These are phyloP conservation scores for Lophotis ruficrista DNA, from an alignment of 2,113 vertebrate genomes.

Conservation along the genomic window DNA sequence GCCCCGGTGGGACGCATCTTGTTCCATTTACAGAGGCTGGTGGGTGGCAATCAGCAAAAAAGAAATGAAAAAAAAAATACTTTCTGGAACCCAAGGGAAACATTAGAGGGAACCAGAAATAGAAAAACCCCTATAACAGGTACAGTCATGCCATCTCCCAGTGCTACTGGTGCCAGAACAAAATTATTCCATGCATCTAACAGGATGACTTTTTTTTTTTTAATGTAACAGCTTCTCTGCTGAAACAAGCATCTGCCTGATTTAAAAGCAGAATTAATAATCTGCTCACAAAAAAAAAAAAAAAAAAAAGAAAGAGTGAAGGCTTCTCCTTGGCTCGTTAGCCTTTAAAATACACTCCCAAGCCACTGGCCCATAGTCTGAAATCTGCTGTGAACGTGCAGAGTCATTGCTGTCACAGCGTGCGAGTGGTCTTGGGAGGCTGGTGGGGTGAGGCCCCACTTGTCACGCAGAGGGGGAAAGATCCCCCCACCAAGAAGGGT, in stretches of 20 bases:
- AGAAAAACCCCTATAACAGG: conserved; percentile 27
- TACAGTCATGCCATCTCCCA: conserved; percentile 23
- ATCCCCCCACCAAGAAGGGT: too few relatives aligned
- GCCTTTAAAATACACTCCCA: conserved; percentile 20
- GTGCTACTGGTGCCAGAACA: conserved; percentile 35
- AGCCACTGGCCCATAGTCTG: background rate
- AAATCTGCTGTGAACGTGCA: background rate
- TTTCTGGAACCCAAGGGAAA: conserved; percentile 36
- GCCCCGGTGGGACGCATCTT: conserved; percentile 10
- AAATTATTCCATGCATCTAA: conserved; percentile 47
- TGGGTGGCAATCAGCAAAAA: conserved; percentile 64
- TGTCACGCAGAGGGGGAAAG: background rate
- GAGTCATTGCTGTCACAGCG: background rate
- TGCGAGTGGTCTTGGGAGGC: background rate
- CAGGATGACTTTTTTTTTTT: background rate
- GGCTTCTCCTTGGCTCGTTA: conserved; percentile 37
- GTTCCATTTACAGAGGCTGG: conserved; percentile 49
- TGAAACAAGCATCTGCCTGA: conserved; percentile 34
- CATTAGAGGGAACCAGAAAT: conserved; percentile 58
- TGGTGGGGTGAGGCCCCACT: background rate
- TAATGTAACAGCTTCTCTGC: conserved; percentile 32
- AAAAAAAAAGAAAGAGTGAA: background rate
- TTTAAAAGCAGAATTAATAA: conserved; percentile 53
- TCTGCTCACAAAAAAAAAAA: background rate
- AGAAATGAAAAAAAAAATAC: conserved; percentile 22